Evolutionary conservation across 2,113 vertebrate species (phyloP), one percentile per base, ranked within the genome.

Genomic region (Athene cunicularia): DNA sequence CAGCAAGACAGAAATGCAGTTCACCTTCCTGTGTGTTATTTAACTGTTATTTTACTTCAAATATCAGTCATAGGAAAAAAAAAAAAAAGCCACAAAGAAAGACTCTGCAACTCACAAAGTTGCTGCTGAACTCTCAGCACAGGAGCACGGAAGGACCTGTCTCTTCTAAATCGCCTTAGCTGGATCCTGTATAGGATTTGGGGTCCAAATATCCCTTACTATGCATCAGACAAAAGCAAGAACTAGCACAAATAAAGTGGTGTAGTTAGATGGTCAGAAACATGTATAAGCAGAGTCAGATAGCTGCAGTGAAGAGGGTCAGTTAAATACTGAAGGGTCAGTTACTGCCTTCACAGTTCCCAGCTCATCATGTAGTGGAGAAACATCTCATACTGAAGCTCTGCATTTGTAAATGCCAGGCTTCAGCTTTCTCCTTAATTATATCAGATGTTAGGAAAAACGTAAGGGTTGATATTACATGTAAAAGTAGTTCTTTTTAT

Each of bases 391-490:
- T 0, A 1, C 43, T 49, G 53, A 86, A 92, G 49, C 23, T 37
- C 22, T 39, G 43, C 22, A 41, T n/a, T 67, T 83, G 6, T 6
- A 45, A 68, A 49, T 43, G 43, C 33, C 47, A 77, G 41, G n/a
- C 20, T 80, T 35, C n/a, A 58, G 27, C 3, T 59, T 70, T 60
- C 49, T 82, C 26, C 26, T 59, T 55, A 59, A 35, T 67, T 63
- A 7, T 23, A 22, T 67, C 55, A 47, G 56, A 86, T 15, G 23
- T 55, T 60, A 68, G 5, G 4, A 85, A 88, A 80, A 70, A 85
- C 4, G 9, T 12, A 75, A 88, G 35, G 50, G 72, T 80, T 94
- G 92, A 95, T 93, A 91, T 85, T 27, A 84, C 35, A 74, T 2
- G 4, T 63, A 20, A 41, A 94, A 81, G 55, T 24, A 70, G 63